Conservation (phyloP, 2,888 invertebrate genomes). For the Didymodactylos carnosus region DNA sequence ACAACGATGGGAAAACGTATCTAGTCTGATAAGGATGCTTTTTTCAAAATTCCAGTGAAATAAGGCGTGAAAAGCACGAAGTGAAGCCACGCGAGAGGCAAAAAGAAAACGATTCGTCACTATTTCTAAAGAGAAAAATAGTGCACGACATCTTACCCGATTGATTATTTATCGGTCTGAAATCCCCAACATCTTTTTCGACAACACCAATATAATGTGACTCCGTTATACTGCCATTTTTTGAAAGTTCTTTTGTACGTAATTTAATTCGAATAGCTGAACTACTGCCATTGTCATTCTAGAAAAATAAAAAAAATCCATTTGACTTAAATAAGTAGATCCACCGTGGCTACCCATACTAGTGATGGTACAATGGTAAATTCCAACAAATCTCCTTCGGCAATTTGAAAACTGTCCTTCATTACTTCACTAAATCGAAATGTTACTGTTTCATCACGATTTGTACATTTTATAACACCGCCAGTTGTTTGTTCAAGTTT, state of each 20-base stretch:
- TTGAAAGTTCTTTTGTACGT: background rate
- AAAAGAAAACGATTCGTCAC: too few species aligned
- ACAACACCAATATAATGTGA: background rate
- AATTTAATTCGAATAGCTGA: background rate
- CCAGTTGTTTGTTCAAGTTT: background rate
- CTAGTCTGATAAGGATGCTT: too few species aligned
- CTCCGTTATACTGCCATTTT: background rate
- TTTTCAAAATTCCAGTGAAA: too few species aligned
- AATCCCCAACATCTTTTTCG: background rate
- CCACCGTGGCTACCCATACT: too few species aligned
- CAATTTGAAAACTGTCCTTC: background rate
- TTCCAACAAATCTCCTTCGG: slow-evolving; percentile 8
- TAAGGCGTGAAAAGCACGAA: too few species aligned
- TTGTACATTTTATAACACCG: slow-evolving; percentile 5
- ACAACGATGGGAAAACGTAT: too few species aligned
- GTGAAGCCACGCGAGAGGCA: too few species aligned
- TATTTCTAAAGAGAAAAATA: too few species aligned
- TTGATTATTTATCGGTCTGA: too few species aligned
- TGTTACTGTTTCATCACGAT: background rate
- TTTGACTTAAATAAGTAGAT: too few species aligned
- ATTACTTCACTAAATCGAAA: slow-evolving; percentile 8
- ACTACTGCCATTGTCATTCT: too few species aligned
- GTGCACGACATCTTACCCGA: background rate
- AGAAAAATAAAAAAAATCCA: too few species aligned
- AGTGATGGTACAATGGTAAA: background rate